Evolutionary conservation across 1,140 invertebrate species (phyloP).

Genomic region (Cecropterus lyciades): DNA sequence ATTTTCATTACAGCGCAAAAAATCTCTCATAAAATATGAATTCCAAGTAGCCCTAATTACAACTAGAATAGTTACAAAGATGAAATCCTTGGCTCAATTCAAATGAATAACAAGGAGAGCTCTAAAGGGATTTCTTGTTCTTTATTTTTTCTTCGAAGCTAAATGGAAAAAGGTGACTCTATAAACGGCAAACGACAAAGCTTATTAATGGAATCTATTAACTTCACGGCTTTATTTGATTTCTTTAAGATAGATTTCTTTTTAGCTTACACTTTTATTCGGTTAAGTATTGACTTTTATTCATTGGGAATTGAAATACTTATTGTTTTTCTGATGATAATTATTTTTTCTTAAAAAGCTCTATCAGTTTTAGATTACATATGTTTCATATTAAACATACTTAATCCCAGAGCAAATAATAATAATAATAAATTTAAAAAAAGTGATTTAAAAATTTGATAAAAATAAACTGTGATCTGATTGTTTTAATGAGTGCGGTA

Average conservation of each 20-base stretch:
- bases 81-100: conserved; percentile 1
- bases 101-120: conserved; percentile 1
- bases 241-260: background rate
- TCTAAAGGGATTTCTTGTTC: background rate
- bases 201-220: background rate
- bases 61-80: conserved; percentile 4
- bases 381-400: too few species aligned
- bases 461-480: too few species aligned
- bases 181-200: conserved; percentile 1
- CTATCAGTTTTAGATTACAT: too few species aligned
- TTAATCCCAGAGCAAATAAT: too few species aligned
- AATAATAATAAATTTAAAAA: too few species aligned
- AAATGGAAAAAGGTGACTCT: background rate
- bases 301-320: too few species aligned
- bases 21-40: background rate
- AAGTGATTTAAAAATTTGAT: too few species aligned
- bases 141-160: background rate
- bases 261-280: too few species aligned
- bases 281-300: too few species aligned
- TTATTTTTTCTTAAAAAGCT: too few species aligned
- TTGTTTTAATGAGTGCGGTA: too few species aligned
- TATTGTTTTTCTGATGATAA: too few species aligned
- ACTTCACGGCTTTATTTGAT: background rate
- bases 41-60: background rate
- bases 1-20: conserved; percentile 3